Percentiles rank a stretch among this genome's conserved stretches.
Conservation (phyloP, 2,113 vertebrate species). For the Ameiurus melas region DNA sequence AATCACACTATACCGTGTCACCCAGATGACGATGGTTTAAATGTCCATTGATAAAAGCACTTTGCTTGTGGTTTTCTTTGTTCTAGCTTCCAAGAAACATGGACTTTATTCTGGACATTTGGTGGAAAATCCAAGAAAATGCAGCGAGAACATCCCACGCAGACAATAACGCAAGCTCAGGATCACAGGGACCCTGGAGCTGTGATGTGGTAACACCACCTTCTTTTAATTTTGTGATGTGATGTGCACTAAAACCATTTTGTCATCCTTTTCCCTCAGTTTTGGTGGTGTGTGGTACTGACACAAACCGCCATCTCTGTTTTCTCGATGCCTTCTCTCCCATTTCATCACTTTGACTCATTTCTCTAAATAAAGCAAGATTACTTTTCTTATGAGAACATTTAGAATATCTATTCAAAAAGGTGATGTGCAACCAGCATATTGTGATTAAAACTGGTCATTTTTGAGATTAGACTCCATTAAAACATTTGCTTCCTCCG, state of each 20-base stretch:
- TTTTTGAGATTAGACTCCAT: neutral
- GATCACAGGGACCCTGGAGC: neutral
- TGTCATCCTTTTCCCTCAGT: neutral
- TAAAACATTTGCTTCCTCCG: conserved; percentile 1
- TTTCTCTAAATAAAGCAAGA: neutral
- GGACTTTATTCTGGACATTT: neutral
- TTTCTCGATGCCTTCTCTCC: neutral
- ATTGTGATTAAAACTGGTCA: neutral
- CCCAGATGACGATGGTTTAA: neutral
- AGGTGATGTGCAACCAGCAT: neutral
- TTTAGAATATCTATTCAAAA: neutral
- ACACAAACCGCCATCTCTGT: neutral
- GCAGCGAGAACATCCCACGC: no score
- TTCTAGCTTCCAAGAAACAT: neutral
- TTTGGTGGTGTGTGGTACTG: neutral
- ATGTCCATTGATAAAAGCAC: no score
- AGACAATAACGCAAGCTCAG: neutral
- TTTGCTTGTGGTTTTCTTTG: neutral
- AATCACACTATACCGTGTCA: neutral
- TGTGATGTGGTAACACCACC: neutral
- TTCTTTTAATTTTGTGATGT: neutral
- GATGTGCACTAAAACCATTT: neutral
- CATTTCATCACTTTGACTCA: neutral
- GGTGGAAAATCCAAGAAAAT: neutral
- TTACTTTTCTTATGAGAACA: neutral